These are phyloP conservation scores for Varecia variegata DNA, from an alignment of 2,797 vertebrate species.

Conservation along the genomic window DNA sequence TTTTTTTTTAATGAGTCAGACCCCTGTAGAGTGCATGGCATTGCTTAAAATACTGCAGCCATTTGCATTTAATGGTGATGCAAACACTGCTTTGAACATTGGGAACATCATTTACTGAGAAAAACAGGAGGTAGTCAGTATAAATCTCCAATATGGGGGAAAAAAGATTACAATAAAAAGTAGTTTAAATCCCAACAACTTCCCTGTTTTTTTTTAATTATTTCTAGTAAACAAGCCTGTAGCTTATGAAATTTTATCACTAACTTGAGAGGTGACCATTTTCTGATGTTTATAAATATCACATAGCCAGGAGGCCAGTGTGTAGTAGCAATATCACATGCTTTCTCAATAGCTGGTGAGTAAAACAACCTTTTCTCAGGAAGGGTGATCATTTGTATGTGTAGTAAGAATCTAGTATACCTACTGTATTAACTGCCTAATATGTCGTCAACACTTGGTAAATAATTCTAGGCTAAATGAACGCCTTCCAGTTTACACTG, in stretches of 20 bases:
- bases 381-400: neutral
- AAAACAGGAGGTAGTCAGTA: neutral
- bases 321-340: neutral
- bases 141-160: neutral
- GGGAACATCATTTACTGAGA: neutral
- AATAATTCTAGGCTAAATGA: neutral
- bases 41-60: neutral
- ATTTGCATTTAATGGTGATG: neutral
- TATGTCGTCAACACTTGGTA: accelerated
- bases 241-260: neutral
- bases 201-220: neutral
- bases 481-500: neutral
- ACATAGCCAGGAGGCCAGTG: neutral
- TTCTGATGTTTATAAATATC: neutral
- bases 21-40: neutral
- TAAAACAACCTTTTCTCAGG: neutral
- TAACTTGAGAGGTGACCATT: neutral
- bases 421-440: neutral
- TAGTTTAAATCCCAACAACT: neutral
- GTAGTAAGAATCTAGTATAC: too few relatives aligned
- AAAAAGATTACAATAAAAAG: neutral
- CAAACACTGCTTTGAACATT: neutral
- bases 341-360: neutral
- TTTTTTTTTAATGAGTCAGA: neutral
- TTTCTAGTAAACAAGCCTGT: neutral